These are phyloP conservation scores for Tyrophagus putrescentiae DNA, from an alignment of 1,140 invertebrate species.

Conservation along the genomic window DNA sequence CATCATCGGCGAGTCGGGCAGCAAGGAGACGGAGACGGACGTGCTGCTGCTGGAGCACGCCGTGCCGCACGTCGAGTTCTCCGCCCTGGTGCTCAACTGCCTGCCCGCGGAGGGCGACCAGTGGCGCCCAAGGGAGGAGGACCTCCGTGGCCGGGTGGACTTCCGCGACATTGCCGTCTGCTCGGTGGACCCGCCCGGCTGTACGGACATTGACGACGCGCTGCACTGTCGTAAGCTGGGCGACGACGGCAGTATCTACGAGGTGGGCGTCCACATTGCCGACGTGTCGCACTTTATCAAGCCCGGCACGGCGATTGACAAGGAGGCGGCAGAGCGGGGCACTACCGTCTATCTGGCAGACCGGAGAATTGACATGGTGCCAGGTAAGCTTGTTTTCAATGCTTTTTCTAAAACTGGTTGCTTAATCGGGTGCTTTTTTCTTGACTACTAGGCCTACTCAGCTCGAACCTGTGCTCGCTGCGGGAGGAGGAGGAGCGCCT, in stretches of 20 bases:
- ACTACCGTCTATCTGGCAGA: conserved; percentile 84
- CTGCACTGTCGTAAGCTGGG: conserved; percentile 65
- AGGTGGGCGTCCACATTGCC: conserved; percentile 61
- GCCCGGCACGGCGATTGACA: conserved; percentile 68
- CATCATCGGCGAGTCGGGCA: conserved; percentile 61
- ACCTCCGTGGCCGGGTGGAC: conserved; percentile 50
- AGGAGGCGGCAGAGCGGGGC: conserved; percentile 62
- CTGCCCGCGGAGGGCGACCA: conserved; percentile 47
- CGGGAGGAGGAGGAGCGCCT: conserved; percentile 62
- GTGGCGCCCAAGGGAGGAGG: conserved; percentile 47
- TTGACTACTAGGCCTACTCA: conserved; percentile 51
- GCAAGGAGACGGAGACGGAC: conserved; percentile 85
- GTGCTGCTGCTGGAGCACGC: conserved; percentile 86
- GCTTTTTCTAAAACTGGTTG: no score
- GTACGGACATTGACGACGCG: conserved; percentile 98
- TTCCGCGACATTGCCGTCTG: conserved; percentile 71
- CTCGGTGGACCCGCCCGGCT: conserved; percentile 95
- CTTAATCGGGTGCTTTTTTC: no score
- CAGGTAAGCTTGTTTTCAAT: conserved; percentile 35
- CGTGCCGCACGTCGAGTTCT: conserved; percentile 85
- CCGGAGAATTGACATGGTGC: conserved; percentile 43
- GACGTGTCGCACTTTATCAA: conserved; percentile 88
- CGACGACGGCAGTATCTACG: conserved; percentile 53
- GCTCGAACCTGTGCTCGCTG: conserved; percentile 81
- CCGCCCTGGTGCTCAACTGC: conserved; percentile 78